Evolutionary conservation across 2,113 vertebrate genomes (phyloP).

Genomic region (Neodon shergylaensis): DNA sequence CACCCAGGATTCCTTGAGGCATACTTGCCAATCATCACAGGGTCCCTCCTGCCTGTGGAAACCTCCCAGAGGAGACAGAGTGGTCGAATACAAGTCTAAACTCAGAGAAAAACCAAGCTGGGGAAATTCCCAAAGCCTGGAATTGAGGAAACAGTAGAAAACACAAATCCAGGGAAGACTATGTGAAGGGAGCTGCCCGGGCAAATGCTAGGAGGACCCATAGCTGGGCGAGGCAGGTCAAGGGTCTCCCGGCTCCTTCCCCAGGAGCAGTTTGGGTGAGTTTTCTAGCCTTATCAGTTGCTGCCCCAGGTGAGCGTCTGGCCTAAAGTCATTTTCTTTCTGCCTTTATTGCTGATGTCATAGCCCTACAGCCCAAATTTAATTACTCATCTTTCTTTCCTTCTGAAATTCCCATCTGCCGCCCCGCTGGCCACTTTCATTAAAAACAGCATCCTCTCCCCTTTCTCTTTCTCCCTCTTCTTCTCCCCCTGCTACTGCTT

Average conservation of each 20-base stretch:
- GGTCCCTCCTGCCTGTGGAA: no score
- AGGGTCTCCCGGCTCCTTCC: not conserved
- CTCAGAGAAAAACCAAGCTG: accelerated
- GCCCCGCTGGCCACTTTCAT: not conserved
- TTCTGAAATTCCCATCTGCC: constrained; percentile 18
- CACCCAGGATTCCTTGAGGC: no score
- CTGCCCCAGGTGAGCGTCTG: not conserved
- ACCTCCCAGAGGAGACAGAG: no score
- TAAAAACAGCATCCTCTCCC: not conserved
- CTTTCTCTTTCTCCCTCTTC: no score
- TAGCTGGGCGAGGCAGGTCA: not conserved
- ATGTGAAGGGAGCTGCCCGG: not conserved
- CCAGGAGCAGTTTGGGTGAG: not conserved
- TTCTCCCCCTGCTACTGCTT: not conserved
- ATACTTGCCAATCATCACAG: no score
- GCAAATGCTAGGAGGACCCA: accelerated
- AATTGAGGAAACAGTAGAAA: not conserved
- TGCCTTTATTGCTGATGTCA: not conserved
- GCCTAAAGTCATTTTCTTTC: not conserved
- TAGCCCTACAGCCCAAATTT: not conserved
- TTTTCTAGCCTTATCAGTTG: not conserved
- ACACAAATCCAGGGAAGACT: accelerated
- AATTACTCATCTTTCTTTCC: not conserved
- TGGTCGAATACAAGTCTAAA: not conserved
- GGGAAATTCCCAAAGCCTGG: not conserved